Evolutionary conservation across 2,888 invertebrate genomes (phyloP).

Genomic region (Scrobipalpa costella): DNA sequence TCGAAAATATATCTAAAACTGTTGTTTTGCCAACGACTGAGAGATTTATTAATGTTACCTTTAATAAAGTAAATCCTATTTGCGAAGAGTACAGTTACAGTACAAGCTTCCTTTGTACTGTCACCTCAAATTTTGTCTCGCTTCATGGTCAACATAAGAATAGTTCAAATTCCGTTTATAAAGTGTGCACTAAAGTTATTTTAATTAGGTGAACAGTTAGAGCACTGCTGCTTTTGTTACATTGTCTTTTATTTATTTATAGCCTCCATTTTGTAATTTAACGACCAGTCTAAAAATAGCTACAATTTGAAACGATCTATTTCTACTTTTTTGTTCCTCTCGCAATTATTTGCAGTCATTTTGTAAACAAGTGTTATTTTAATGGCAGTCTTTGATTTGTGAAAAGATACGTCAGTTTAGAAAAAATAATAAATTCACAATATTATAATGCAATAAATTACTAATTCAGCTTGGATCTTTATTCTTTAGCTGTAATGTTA

Average conservation of each 20-base stretch:
- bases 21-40: no score
- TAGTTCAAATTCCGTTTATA: slow-evolving; percentile 14
- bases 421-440: no score
- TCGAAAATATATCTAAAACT: no score
- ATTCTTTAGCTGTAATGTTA: neutral
- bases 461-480: neutral
- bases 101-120: no score
- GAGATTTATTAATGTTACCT: no score
- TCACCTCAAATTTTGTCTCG: neutral
- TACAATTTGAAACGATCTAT: neutral
- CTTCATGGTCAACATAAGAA: slow-evolving; percentile 18
- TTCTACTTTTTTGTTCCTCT: neutral
- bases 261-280: slow-evolving; percentile 6
- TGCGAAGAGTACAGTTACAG: no score
- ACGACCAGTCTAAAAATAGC: neutral
- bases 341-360: no score
- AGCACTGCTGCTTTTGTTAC: neutral
- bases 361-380: no score
- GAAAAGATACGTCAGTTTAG: no score
- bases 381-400: no score
- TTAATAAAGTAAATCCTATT: no score
- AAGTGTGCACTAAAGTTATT: slow-evolving; percentile 9
- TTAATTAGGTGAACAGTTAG: slow-evolving; percentile 16
- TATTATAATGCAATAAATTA: no score
- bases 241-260: slow-evolving; percentile 16